These are phyloP conservation scores for Hipparchia semele DNA, from an alignment of 2,888 invertebrate species.

Conservation along the genomic window DNA sequence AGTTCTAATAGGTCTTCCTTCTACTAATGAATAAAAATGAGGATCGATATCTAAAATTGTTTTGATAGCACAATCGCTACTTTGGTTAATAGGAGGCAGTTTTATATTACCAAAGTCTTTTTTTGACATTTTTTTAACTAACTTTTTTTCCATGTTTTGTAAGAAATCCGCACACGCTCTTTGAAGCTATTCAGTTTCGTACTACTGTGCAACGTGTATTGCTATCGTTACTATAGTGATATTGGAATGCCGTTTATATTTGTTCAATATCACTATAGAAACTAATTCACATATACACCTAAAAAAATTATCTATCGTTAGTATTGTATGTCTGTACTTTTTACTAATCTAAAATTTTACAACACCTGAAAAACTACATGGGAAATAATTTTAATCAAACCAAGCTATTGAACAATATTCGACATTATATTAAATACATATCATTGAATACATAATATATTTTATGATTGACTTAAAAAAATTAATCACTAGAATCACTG, in stretches of 20 bases:
- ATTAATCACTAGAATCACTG: slow-evolving; percentile 62
- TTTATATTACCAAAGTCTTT: slow-evolving; percentile 64
- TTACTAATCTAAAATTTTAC: not conserved
- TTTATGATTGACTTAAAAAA: not conserved
- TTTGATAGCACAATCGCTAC: slow-evolving; percentile 57
- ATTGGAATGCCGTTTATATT: not conserved
- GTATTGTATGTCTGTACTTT: not conserved
- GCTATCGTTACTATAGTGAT: slow-evolving; percentile 14
- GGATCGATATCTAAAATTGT: slow-evolving; percentile 85
- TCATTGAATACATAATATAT: not conserved
- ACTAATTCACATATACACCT: slow-evolving; percentile 23
- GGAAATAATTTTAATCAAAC: not conserved
- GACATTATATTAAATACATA: not conserved
- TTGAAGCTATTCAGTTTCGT: not conserved
- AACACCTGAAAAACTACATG: not conserved
- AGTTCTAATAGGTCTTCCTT: slow-evolving; percentile 83
- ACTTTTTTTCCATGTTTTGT: slow-evolving; percentile 51
- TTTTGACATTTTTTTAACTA: slow-evolving; percentile 52
- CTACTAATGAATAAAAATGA: slow-evolving; percentile 83
- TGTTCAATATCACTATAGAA: slow-evolving; percentile 39
- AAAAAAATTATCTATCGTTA: not conserved
- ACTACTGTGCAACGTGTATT: not conserved
- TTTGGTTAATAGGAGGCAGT: slow-evolving; percentile 66
- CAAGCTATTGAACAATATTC: not conserved
- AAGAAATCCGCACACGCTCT: not conserved